phyloP scores from a whole-genome alignment of 35 echinoderm and acorn worm genomes.

The Acanthaster planci region DNA sequence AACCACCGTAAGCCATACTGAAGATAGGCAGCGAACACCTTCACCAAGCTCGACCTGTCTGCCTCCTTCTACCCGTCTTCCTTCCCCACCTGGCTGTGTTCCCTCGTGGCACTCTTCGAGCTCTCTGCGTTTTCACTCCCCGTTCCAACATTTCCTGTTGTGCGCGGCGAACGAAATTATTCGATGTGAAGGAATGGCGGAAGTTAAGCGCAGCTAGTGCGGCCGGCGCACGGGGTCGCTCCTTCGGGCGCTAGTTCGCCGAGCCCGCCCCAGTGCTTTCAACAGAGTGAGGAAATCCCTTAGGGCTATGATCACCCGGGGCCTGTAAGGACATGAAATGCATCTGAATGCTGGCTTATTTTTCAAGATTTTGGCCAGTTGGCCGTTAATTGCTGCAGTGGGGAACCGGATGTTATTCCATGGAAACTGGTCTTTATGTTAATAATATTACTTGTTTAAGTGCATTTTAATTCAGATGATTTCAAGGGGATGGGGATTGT shows the following conservation, averaged over 20 bases:
- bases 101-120: constrained; percentile 8
- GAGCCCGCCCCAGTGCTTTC: neutral
- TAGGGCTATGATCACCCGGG: neutral
- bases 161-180: neutral
- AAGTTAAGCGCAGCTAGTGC: neutral
- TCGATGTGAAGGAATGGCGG: constrained; percentile 21
- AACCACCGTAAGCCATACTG: constrained; percentile 2
- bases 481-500: too few species aligned
- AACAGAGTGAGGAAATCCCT: neutral
- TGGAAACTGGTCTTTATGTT: too few species aligned
- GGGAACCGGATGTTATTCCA: too few species aligned
- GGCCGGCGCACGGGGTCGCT: neutral
- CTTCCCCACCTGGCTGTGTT: constrained; percentile 10
- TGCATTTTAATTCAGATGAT: too few species aligned
- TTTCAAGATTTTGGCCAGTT: constrained; percentile 6
- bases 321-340: constrained; percentile 1
- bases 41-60: neutral
- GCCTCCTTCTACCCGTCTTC: neutral
- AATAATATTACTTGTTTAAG: too few species aligned
- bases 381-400: neutral
- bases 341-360: neutral
- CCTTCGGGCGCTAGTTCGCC: too few species aligned
- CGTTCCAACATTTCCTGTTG: constrained; percentile 21
- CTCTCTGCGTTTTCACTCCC: neutral
- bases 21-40: neutral